Conservation (phyloP, 2,888 invertebrate genomes). For the Macaria notata region DNA sequence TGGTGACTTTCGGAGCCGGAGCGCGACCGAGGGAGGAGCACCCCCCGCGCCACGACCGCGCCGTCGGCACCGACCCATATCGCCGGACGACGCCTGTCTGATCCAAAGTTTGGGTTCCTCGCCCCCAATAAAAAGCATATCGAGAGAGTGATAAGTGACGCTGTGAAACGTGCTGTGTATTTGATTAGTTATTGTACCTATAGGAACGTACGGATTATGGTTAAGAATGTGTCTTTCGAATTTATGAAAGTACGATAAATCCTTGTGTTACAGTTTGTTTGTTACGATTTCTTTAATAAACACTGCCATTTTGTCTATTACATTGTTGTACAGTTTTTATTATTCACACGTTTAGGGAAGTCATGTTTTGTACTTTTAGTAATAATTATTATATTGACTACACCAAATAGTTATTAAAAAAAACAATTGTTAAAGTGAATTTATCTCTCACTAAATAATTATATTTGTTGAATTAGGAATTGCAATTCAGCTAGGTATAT, state of each 20-base stretch:
- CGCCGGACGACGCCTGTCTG: conserved; percentile 84
- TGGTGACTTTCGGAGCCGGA: conserved; percentile 87
- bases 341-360: no score
- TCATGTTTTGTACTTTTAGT: no score
- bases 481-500: no score
- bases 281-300: conserved; percentile 76
- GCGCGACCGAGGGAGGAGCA: conserved; percentile 60
- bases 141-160: conserved; percentile 73
- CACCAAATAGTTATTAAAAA: background rate
- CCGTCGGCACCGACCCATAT: conserved; percentile 79
- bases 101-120: conserved; percentile 53
- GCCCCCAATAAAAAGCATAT: conserved; percentile 74
- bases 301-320: conserved; percentile 76
- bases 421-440: background rate
- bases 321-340: conserved; percentile 15
- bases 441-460: no score
- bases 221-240: conserved; percentile 65
- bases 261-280: conserved; percentile 71
- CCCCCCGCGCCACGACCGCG: conserved; percentile 67
- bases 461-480: no score
- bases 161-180: conserved; percentile 56
- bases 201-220: conserved; percentile 47
- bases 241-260: conserved; percentile 69
- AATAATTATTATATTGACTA: background rate
- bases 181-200: conserved; percentile 44